Evolutionary conservation across 1,140 invertebrate genomes (phyloP).

Genomic region (Drosophila sproati): DNA sequence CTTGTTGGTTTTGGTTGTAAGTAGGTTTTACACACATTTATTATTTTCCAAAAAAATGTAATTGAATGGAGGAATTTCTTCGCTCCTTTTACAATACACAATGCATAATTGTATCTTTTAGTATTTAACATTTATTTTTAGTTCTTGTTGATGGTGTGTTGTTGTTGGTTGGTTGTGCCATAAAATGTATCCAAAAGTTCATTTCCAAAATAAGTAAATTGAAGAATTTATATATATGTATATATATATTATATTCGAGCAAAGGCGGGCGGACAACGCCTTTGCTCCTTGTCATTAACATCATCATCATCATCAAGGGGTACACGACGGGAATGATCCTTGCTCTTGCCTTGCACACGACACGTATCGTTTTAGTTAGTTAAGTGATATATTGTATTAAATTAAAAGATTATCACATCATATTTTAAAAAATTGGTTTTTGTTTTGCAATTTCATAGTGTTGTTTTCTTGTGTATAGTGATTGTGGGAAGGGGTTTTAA

Average conservation of each 20-base stretch:
- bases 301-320: conserved; percentile 31
- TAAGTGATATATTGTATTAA: conserved; percentile 77
- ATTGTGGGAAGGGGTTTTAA: conserved; percentile 15
- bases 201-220: conserved; percentile 57
- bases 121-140: conserved; percentile 46
- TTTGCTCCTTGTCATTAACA: conserved; percentile 57
- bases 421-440: conserved; percentile 59
- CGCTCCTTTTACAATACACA: conserved; percentile 61
- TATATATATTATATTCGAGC: conserved; percentile 31
- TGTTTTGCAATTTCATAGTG: conserved; percentile 63
- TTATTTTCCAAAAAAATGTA: conserved; percentile 69
- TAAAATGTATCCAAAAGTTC: conserved; percentile 71
- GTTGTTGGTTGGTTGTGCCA: conserved; percentile 50
- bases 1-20: conserved; percentile 47
- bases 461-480: conserved; percentile 24
- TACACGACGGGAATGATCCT: conserved; percentile 71
- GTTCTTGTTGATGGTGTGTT: conserved; percentile 13
- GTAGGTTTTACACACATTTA: conserved; percentile 63
- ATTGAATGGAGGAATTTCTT: conserved; percentile 59
- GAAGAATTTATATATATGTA: conserved; percentile 30
- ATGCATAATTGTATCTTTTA: conserved; percentile 53
- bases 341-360: conserved; percentile 48
- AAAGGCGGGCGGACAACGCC: conserved; percentile 43
- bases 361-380: conserved; percentile 54
- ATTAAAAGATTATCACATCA: conserved; percentile 79